Evolutionary conservation across 2,113 vertebrate genomes (phyloP), one percentile per base, ranked within the genome.

Genomic region (Maccullochella peelii): DNA sequence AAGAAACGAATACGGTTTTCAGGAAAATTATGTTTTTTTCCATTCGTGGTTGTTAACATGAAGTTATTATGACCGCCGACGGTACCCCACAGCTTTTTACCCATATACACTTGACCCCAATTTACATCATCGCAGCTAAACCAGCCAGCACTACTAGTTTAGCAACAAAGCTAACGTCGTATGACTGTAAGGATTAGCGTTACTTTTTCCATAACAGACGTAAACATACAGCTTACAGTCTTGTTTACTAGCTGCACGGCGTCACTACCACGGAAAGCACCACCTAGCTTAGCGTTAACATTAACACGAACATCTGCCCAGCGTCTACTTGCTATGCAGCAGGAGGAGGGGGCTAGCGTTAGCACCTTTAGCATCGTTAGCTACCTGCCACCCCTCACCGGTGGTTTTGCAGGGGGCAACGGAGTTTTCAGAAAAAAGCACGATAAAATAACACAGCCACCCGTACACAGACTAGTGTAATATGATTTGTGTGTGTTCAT

Each of bases 361-460:
- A 92, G 92, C 91, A 67, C 7, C 81, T 55, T 92, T 94, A 94
- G 90, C 92, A 90, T 73, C 74, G 83, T 81, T 94, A 94, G 92
- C 93, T 83, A 73, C 58, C 72, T 74, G 81, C 67, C 84, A 25
- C 82, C 89, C 83, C 91, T 85, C 90, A 74, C 84, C 81, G 79
- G 68, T 86, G 88, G 49, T 84, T 65, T 44, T 85, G 89, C 86
- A 91, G 88, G 88, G 88, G 88, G 85, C 85, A 89, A 85, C 88
- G 73, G 68, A 58, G 80, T 84, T 84, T 58, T 61, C 12, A 2
- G 2, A 52, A 25, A 23, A 40, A 67, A 83, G 20, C 79, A 49
- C 67, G 36, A 47, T 4, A 2, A 68, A 76, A 77, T 8, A 21
- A 20, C 65, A 2, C 47, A n/a, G 49, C 33, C 40, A 5, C 11